Base-by-base conservation (phyloP, 2,888 invertebrate genomes). In the Aelia acuminata region DNA sequence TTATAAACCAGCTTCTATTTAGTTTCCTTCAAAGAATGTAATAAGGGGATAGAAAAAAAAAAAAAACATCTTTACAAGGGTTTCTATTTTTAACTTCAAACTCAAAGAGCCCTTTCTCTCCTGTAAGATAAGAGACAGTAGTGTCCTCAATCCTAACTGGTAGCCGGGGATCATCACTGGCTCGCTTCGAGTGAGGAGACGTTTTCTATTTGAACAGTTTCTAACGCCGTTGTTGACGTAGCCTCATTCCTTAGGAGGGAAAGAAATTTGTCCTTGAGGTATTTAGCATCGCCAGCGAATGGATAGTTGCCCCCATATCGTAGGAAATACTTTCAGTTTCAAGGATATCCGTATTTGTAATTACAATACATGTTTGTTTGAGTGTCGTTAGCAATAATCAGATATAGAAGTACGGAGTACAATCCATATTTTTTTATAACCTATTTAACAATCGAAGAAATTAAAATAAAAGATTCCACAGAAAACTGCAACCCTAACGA, bases 161-260 rank as follows among this genome's bases (percentile, higher is more conserved):
- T n/a, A 80, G 43, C 80, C 1, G 80, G n/a, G 80, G 80, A 80
- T 80, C 43, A 80, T 80, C 80, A 10, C 80, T 0, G 43, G 80
- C 80, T 80, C 80, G n/a, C 39, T 43, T 47, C 43, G 11, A 80
- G 31, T 80, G 43, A 43, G 43, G 0, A 0, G 7, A 80, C 80
- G 8, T 22, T 80, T 80, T 80, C 80, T 80, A 80, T 80, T 80
- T 80, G 80, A 80, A 80, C 80, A 80, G 43, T 80, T 80, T 80
- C 80, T 80, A 80, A n/a, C 43, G 43, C n/a, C n/a, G 43, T 43
- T 43, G 13, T 80, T 47, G 43, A 80, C 80, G 10, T 47, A 47
- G 80, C n/a, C 43, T 43, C 43, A 35, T 43, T 80, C n/a, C 80
- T 80, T 80, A 47, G 80, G n/a, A 47, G n/a, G 80, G 43, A 20